Evolutionary conservation across 1,140 invertebrate species (phyloP).

Genomic region (Drosophila lowei): DNA sequence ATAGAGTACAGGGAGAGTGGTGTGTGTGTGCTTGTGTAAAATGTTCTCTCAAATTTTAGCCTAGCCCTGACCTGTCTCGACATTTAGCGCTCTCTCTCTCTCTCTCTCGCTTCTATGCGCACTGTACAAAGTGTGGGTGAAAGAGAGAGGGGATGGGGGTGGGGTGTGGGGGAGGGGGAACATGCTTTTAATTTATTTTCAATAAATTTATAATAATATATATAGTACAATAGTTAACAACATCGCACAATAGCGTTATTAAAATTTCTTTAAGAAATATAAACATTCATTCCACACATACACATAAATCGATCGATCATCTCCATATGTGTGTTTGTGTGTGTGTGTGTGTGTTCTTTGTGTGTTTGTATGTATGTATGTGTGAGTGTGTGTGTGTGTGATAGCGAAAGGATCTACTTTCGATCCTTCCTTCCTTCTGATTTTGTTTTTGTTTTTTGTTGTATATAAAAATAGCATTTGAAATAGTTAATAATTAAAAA

Average conservation of each 20-base stretch:
- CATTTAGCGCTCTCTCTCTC: conserved; percentile 10
- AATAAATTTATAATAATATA: conserved; percentile 64
- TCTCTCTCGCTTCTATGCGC: conserved; percentile 30
- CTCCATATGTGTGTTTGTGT: conserved; percentile 46
- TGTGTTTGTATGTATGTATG: conserved; percentile 22
- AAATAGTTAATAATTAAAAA: conserved; percentile 60
- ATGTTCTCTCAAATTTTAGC: conserved; percentile 40
- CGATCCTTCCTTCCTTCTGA: conserved; percentile 10
- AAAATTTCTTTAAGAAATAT: conserved; percentile 83
- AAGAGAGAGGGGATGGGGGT: not conserved
- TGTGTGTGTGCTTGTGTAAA: conserved; percentile 8
- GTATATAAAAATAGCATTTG: conserved; percentile 72
- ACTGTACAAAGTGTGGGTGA: conserved; percentile 23
- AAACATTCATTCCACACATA: conserved; percentile 78
- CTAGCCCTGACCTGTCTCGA: conserved; percentile 30
- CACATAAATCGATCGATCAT: conserved; percentile 63
- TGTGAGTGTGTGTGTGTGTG: conserved; percentile 34
- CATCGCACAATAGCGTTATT: conserved; percentile 83
- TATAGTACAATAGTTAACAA: conserved; percentile 83
- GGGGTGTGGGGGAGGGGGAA: conserved; percentile 1
- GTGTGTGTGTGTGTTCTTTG: conserved; percentile 24
- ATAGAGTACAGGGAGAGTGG: conserved; percentile 1
- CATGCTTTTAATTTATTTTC: conserved; percentile 61
- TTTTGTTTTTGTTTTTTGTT: conserved; percentile 19
- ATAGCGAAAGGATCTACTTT: conserved; percentile 19